phyloP scores from a whole-genome alignment of 2,797 vertebrate species.

The Mormyrops attenuatus region DNA sequence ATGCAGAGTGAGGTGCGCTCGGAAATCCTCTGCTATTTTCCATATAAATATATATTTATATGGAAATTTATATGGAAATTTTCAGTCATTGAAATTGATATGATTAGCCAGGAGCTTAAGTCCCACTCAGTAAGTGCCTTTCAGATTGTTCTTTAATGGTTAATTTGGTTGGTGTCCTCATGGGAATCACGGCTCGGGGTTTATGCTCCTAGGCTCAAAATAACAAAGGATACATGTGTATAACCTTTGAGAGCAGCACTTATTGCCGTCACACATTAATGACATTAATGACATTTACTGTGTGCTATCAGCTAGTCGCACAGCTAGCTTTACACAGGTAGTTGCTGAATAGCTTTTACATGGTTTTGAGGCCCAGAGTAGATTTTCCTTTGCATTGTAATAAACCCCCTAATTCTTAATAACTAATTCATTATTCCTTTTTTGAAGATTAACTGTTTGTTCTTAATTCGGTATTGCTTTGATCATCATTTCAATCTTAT shows the following conservation, averaged over 20 bases:
- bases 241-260: not conserved
- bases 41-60: not conserved
- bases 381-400: not conserved
- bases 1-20: constrained; percentile 70
- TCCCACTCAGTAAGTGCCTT: not conserved
- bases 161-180: not conserved
- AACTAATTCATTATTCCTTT: not conserved
- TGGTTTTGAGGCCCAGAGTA: not conserved
- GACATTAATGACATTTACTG: too few relatives aligned
- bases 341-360: not conserved
- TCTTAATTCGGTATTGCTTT: not conserved
- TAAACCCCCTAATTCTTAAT: not conserved
- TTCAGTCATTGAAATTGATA: not conserved
- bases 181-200: not conserved
- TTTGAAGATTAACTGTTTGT: not conserved
- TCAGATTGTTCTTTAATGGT: not conserved
- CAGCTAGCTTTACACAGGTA: not conserved
- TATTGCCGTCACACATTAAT: not conserved
- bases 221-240: not conserved
- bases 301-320: not conserved
- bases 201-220: not conserved
- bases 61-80: not conserved
- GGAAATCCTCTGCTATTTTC: not conserved
- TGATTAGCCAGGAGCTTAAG: not conserved
- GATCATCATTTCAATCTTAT: not conserved